These are phyloP conservation scores for Tetragnatha montana DNA, from an alignment of 2,888 invertebrate species.

Conservation along the genomic window DNA sequence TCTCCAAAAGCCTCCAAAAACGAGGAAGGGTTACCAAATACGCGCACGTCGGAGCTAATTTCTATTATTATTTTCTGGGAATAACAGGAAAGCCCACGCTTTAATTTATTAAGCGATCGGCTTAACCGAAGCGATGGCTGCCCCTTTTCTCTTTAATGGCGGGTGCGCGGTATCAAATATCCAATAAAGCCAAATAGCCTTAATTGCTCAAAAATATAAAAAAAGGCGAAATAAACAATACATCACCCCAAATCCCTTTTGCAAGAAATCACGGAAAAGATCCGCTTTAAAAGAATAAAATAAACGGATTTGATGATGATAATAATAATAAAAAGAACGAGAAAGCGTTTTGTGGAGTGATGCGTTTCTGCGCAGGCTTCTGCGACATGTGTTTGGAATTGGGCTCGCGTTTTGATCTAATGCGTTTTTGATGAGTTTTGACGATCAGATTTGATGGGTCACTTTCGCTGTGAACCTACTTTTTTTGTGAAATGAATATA, in stretches of 20 bases:
- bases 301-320: neutral
- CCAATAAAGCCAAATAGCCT: constrained; percentile 39
- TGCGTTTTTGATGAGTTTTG: constrained; percentile 59
- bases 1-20: neutral
- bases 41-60: constrained; percentile 16
- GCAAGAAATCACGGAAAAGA: constrained; percentile 2
- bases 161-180: constrained; percentile 46
- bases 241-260: constrained; percentile 22
- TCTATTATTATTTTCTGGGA: constrained; percentile 4
- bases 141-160: constrained; percentile 60
- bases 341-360: neutral
- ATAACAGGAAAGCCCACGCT: neutral
- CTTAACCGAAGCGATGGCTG: constrained; percentile 35
- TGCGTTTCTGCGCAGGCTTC: constrained; percentile 5
- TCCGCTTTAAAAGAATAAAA: constrained; percentile 18
- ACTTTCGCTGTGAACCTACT: neutral
- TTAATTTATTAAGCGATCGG: constrained; percentile 55
- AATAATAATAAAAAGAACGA: constrained; percentile 11
- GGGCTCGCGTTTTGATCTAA: constrained; percentile 21
- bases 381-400: constrained; percentile 14
- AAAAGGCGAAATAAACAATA: constrained; percentile 49
- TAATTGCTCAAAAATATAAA: constrained; percentile 29
- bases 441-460: constrained; percentile 15
- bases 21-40: neutral
- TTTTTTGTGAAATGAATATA: constrained; percentile 21